Base-by-base conservation (phyloP, 2,888 invertebrate species). In the Macaria liturata region DNA sequence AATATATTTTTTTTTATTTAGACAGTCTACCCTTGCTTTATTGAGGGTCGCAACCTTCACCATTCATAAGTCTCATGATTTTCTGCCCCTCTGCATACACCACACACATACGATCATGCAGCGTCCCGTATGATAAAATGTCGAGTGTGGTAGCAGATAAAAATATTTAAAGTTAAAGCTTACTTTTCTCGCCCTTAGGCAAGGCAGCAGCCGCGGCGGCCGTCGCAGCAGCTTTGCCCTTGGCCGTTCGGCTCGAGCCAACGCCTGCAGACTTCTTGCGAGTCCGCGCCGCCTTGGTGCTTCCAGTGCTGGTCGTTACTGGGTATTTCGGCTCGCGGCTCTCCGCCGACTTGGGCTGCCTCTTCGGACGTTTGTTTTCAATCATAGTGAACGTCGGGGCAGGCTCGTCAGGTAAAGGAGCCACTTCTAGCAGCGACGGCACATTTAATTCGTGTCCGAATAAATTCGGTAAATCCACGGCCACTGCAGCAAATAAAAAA, bases 271-370 rank as follows among this genome's bases (percentile, higher is more conserved):
- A 71, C 62, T 80, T 76, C 59, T 82, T 75, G 32, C 82, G 77
- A 66, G 72, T 88, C 53, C 85, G 83, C 67, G 88, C 85, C 46
- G 87, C 86, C 7, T 85, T 77, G 8, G 88, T 82, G 61, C 83
- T 86, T 2, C 88, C 88, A 62, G 87, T 88, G 68, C 79, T 86
- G 1, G 88, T 81, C 6, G 88, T 87, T 4, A 89, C 81, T 0
- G 87, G 85, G 66, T 90, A 90, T 64, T 86, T 65, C 0, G 87
- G 79, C 44, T 87, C 87, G 1, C 78, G 32, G 69, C 67, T 20
- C 61, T 87, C 88, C 1, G 48, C 40, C 58, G 77, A 67, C 69
- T 84, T 86, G 31, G 73, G 68, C 57, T 88, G 88, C 66, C 84
- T 84, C n/a, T 52, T 60, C 0, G 81, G 71, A 0, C 83, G 79